Conservation (phyloP, 1,140 invertebrate species). For the Triops cancriformis region DNA sequence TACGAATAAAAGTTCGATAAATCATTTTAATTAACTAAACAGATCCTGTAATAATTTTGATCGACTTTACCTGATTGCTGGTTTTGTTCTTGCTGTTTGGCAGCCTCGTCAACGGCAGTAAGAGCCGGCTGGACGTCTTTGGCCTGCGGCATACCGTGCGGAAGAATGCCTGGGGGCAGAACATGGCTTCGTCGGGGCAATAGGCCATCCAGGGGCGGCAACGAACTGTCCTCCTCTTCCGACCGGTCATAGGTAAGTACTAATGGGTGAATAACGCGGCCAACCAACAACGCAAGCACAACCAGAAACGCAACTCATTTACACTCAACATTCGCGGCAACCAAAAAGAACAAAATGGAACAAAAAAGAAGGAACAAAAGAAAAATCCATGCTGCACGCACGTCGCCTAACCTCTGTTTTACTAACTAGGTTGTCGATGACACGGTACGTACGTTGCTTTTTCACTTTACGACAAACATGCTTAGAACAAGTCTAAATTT, state of each 20-base stretch:
- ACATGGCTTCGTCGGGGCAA: conserved; percentile 60
- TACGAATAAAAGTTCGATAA: too few relatives aligned
- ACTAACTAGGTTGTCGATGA: not conserved
- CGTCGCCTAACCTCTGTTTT: conserved; percentile 18
- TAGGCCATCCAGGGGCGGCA: conserved; percentile 52
- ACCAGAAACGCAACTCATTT: conserved; percentile 15
- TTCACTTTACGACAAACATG: not conserved
- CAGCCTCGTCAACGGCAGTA: conserved; percentile 58
- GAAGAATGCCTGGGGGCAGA: conserved; percentile 80
- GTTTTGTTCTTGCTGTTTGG: conserved; percentile 38
- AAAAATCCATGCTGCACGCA: conserved; percentile 22
- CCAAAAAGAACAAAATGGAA: conserved; percentile 27
- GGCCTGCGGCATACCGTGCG: conserved; percentile 85
- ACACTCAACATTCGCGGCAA: conserved; percentile 20
- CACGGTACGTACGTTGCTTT: not conserved
- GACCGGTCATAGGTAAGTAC: conserved; percentile 93
- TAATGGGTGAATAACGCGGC: conserved; percentile 41
- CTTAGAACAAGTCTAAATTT: not conserved
- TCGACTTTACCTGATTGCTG: not conserved
- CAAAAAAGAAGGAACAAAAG: conserved; percentile 28
- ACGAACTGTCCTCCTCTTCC: conserved; percentile 83
- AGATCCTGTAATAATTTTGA: too few relatives aligned
- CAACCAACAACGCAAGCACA: conserved; percentile 21
- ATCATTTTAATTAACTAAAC: too few relatives aligned
- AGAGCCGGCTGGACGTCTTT: conserved; percentile 88